Conservation (phyloP, 2,113 vertebrate species). For the Diadophis punctatus region DNA sequence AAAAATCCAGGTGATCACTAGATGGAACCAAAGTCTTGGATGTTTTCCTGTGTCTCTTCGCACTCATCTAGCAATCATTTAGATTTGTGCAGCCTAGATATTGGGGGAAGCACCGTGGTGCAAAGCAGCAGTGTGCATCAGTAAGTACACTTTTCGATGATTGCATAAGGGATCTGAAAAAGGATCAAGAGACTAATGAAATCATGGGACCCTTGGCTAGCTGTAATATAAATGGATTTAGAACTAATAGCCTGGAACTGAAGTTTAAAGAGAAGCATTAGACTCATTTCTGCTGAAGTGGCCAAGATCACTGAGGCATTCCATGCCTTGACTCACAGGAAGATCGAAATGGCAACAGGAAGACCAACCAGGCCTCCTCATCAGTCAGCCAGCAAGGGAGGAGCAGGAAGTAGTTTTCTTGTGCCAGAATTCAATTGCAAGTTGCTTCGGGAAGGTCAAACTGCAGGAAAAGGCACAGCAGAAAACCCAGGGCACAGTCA, state of each 20-base stretch:
- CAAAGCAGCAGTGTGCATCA: not conserved
- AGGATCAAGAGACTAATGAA: not conserved
- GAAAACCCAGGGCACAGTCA: not conserved
- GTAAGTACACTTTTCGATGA: not conserved
- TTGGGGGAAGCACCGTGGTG: not conserved
- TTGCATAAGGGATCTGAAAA: not conserved
- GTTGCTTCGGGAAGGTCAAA: not conserved
- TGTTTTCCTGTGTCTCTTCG: not conserved
- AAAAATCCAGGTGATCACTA: not conserved
- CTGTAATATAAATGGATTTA: not conserved
- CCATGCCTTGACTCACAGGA: not conserved
- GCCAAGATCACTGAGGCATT: not conserved
- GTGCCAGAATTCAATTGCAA: not conserved
- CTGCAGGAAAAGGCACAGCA: not conserved
- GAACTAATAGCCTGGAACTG: not conserved
- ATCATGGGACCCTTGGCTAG: not conserved
- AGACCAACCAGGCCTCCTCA: not conserved
- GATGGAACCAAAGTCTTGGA: not conserved
- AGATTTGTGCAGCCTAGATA: not conserved
- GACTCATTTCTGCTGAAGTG: not conserved
- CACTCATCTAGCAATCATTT: not conserved
- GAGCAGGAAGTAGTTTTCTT: not conserved
- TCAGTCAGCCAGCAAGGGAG: not conserved
- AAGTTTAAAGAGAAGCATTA: not conserved
- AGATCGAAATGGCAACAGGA: not conserved